These are phyloP conservation scores for Brachionus koreanus DNA, from an alignment of 1,140 invertebrate genomes.

Conservation along the genomic window DNA sequence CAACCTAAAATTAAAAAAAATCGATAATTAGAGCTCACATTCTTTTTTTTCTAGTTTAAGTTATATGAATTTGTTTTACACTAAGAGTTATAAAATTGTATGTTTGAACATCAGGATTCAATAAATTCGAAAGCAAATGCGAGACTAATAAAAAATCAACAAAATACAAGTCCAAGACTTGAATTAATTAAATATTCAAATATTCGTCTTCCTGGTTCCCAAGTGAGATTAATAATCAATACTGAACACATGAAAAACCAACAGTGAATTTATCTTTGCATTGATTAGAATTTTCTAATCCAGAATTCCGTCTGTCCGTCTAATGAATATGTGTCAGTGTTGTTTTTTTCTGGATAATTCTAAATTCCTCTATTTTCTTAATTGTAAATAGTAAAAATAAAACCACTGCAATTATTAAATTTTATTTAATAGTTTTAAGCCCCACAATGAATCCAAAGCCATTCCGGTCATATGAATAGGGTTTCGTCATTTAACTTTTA, in stretches of 20 bases:
- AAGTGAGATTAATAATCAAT: neutral
- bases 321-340: neutral
- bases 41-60: neutral
- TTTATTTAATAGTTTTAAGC: neutral
- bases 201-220: neutral
- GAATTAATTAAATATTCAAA: slow-evolving; percentile 11
- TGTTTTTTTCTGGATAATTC: neutral
- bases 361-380: neutral
- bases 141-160: neutral
- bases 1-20: neutral
- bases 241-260: neutral
- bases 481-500: neutral
- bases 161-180: neutral
- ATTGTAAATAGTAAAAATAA: slow-evolving; percentile 1
- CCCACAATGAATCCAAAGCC: neutral
- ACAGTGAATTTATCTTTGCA: neutral
- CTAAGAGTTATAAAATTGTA: neutral
- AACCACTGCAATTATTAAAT: neutral
- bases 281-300: neutral
- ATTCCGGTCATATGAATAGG: neutral
- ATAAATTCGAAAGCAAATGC: neutral
- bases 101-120: neutral
- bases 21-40: neutral
- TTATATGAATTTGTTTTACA: neutral
- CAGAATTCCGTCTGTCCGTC: neutral